Base-by-base conservation (phyloP, 2,797 vertebrate genomes). In the Neosilurus mollespiculum region DNA sequence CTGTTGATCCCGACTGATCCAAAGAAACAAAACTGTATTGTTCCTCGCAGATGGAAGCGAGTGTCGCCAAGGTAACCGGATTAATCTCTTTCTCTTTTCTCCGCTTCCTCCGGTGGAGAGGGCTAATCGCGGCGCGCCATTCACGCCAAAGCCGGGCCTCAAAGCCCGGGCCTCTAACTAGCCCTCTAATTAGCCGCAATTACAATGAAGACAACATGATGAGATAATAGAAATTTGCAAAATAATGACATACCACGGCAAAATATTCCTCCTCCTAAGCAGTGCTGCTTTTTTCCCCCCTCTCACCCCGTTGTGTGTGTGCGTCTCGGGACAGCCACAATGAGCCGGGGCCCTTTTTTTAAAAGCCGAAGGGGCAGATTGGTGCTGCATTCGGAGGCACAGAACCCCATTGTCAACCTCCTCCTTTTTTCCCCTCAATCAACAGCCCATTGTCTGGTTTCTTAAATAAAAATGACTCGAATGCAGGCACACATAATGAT, bases 191-290 rank as follows among this genome's bases (percentile, higher is more conserved):
- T 99, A 99, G 98, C 97, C 96, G 97, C 97, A 98, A 99, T 98
- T 98, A 99, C 98, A 99, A 99, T 99, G 97, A 98, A 98, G 97
- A 99, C 97, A 99, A 99, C 98, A 98, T 98, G 97, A 99, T 99
- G 97, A 99, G 97, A 98, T 99, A 99, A 99, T 99, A 98, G 97
- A 99, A 98, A 99, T 99, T 99, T 99, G 98, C 98, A 98, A 98
- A 99, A 99, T 99, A 99, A 99, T 99, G 98, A 99, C 98, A 99
- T 99, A 98, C 98, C 98, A 98, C 96, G 96, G 96, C 97, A 97
- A 99, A 99, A 99, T 99, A 99, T 99, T 99, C 97, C 98, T 98
- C 97, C 97, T 98, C 96, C 97, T 96, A 97, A 98, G 97, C 97
- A 97, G 95, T 96, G 94, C n/a, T 96, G 97, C 98, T 94, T 97